Conservation (phyloP, 2,797 vertebrate genomes). For the Strix occidentalis region DNA sequence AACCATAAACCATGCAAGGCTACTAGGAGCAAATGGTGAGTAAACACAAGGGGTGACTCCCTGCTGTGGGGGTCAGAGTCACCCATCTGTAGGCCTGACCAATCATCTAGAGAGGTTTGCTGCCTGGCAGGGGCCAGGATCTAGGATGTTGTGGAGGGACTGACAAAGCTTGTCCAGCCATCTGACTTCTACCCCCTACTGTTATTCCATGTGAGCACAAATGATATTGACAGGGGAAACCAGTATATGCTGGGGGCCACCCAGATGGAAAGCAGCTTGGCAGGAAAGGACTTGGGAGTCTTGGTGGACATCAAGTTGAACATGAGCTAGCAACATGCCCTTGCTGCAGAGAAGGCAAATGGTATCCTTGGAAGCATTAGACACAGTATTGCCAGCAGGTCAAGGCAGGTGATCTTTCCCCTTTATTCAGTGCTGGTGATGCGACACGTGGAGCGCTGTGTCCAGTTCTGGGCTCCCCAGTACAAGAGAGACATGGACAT, state of each 20-base stretch:
- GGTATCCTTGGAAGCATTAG: background rate
- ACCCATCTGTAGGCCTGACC: background rate
- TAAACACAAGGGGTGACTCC: background rate
- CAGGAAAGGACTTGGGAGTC: background rate
- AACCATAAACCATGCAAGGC: background rate
- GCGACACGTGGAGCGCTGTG: no score
- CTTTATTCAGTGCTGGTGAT: no score
- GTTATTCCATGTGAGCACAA: background rate
- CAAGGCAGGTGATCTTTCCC: background rate
- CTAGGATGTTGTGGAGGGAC: background rate
- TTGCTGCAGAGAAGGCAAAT: background rate
- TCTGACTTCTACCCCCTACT: background rate
- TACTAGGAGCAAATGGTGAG: background rate
- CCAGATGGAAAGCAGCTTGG: background rate
- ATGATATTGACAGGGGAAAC: background rate
- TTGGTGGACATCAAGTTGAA: background rate
- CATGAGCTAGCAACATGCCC: background rate
- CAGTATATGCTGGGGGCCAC: accelerated
- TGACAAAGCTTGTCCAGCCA: background rate
- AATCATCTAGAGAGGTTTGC: background rate
- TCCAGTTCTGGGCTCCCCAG: background rate
- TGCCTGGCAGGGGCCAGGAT: background rate
- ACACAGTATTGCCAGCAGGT: background rate
- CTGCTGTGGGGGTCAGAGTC: background rate
- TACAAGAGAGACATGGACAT: background rate